Conservation (phyloP, 2,113 vertebrate genomes). For the Deroptyus accipitrinus region DNA sequence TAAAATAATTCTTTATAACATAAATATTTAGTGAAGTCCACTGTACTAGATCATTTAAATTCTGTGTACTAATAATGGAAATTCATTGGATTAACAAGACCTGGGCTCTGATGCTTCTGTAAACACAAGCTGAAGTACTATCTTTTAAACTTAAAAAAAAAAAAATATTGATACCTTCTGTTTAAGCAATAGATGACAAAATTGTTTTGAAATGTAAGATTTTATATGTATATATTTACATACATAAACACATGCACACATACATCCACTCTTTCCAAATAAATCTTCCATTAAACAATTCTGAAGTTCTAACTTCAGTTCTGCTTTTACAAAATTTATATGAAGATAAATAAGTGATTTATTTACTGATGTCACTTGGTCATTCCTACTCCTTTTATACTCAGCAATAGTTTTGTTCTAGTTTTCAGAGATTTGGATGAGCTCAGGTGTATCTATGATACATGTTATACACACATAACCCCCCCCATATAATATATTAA, state of each 20-base stretch:
- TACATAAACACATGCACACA: neutral
- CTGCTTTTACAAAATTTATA: neutral
- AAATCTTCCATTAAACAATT: neutral
- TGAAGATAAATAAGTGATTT: neutral
- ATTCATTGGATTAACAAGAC: neutral
- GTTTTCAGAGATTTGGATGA: neutral
- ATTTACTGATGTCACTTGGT: neutral
- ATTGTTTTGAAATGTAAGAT: neutral
- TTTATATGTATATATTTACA: neutral
- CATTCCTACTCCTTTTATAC: neutral
- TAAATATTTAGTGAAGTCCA: neutral
- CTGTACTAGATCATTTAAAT: neutral
- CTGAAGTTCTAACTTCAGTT: neutral
- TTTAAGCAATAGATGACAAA: neutral
- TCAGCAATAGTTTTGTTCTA: neutral
- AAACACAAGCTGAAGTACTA: neutral
- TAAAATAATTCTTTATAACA: neutral
- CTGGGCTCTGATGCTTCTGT: neutral
- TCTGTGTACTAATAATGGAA: neutral
- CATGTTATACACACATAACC: neutral
- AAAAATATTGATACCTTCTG: rapidly evolving
- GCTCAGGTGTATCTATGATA: neutral
- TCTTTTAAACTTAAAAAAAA: neutral
- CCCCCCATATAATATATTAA: rapidly evolving
- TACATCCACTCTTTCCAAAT: neutral